phyloP scores from a whole-genome alignment of 2,797 vertebrate species.

The Sparidentex hasta region DNA sequence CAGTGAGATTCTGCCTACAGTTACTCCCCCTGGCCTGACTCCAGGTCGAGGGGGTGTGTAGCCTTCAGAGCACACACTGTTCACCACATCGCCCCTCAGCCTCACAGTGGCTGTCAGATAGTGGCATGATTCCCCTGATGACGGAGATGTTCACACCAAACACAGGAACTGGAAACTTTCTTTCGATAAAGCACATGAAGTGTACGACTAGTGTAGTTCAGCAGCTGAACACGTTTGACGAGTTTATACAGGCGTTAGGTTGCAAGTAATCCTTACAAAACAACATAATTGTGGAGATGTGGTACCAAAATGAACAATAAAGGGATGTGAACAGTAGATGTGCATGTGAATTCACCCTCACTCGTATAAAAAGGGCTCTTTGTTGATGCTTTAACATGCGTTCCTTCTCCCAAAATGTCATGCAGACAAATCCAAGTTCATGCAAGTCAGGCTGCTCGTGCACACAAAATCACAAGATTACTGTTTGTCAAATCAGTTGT shows the following conservation, averaged over 20 bases:
- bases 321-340: not conserved
- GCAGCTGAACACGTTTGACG: not conserved
- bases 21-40: constrained; percentile 60
- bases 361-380: not conserved
- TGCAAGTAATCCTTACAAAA: not conserved
- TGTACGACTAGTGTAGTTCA: not conserved
- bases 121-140: not conserved
- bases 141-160: not conserved
- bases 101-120: not conserved
- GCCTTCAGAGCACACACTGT: constrained; percentile 44
- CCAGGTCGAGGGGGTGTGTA: constrained; percentile 66
- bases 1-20: constrained; percentile 47
- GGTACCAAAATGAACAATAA: not conserved
- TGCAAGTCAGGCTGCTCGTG: constrained; percentile 27
- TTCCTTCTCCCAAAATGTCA: constrained; percentile 26
- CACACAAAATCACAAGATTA: constrained; percentile 28
- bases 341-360: not conserved
- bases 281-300: not conserved
- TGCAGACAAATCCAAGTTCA: constrained; percentile 51
- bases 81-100: constrained; percentile 7
- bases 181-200: not conserved
- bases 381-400: constrained; percentile 38
- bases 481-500: constrained; percentile 1
- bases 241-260: not conserved
- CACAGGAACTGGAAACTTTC: not conserved